Conservation (phyloP, 2,797 vertebrate genomes). For the Tokudaia muenninki region DNA sequence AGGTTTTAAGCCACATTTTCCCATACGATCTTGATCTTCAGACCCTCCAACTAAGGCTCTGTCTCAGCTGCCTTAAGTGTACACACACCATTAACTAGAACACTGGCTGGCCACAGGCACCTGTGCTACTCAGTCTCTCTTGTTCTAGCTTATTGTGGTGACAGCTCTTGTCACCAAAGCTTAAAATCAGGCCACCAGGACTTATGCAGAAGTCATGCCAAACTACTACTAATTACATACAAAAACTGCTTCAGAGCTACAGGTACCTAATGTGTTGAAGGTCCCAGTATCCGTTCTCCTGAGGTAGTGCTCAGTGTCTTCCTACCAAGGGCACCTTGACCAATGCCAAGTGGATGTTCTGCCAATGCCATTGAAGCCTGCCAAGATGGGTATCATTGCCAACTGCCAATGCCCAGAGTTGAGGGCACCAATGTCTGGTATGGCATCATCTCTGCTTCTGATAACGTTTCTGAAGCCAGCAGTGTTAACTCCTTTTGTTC, state of each 20-base stretch:
- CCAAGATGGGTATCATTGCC: slow-evolving; percentile 25
- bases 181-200: slow-evolving; percentile 12
- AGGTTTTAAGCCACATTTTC: background rate
- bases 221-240: background rate
- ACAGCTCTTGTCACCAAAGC: slow-evolving; percentile 37
- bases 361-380: slow-evolving; percentile 66
- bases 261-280: slow-evolving; percentile 35
- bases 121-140: slow-evolving; percentile 13
- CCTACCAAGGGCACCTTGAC: slow-evolving; percentile 33
- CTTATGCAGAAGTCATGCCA: background rate
- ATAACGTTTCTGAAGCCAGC: slow-evolving; percentile 47
- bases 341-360: slow-evolving; percentile 71
- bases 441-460: slow-evolving; percentile 61
- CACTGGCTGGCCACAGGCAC: background rate
- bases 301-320: slow-evolving; percentile 26
- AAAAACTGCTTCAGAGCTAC: background rate
- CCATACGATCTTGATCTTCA: background rate
- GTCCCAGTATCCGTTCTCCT: background rate
- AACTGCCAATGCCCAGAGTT: slow-evolving; percentile 35
- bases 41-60: background rate
- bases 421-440: slow-evolving; percentile 51
- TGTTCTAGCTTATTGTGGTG: slow-evolving; percentile 7
- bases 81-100: background rate
- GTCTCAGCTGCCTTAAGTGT: background rate
- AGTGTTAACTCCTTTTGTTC: slow-evolving; percentile 62